Conservation (phyloP, 1,140 invertebrate genomes). For the Zaprionus ghesquierei region DNA sequence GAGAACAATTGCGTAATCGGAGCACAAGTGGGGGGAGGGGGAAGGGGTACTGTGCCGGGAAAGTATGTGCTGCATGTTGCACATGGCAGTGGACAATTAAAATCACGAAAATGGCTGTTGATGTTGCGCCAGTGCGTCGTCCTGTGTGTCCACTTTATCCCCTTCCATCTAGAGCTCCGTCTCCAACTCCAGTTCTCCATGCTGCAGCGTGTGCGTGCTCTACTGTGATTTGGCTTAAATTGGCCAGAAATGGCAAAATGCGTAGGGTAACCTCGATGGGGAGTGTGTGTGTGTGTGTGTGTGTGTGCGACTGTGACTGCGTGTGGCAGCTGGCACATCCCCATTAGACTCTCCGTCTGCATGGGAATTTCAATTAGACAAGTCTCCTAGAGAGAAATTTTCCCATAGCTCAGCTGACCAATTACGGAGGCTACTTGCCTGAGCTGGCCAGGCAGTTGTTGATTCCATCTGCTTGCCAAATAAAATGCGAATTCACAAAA, state of each 20-base stretch:
- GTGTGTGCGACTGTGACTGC: conserved; percentile 23
- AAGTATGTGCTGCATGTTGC: conserved; percentile 10
- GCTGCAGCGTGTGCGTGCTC: conserved; percentile 42
- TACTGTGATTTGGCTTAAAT: conserved; percentile 52
- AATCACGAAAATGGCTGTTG: conserved; percentile 74
- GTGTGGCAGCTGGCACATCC: conserved; percentile 30
- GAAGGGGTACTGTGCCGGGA: background rate
- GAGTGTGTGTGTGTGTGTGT: background rate
- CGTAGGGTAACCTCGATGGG: no score
- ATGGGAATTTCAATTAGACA: conserved; percentile 58
- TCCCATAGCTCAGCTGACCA: conserved; percentile 37
- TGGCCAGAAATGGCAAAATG: conserved; percentile 21
- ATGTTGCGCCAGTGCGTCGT: conserved; percentile 37
- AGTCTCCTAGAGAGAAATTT: conserved; percentile 25
- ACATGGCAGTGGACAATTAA: conserved; percentile 65
- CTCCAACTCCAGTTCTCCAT: background rate
- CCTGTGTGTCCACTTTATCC: background rate
- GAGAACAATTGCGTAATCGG: conserved; percentile 71
- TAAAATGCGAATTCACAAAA: conserved; percentile 13
- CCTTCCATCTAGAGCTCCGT: background rate
- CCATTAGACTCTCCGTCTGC: conserved; percentile 41
- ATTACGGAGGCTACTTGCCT: conserved; percentile 23
- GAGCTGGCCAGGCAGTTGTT: conserved; percentile 16
- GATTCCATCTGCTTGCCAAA: conserved; percentile 34
- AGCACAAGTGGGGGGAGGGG: background rate